phyloP scores from a whole-genome alignment of 2,888 invertebrate genomes.

The Calliphora vomitoria region DNA sequence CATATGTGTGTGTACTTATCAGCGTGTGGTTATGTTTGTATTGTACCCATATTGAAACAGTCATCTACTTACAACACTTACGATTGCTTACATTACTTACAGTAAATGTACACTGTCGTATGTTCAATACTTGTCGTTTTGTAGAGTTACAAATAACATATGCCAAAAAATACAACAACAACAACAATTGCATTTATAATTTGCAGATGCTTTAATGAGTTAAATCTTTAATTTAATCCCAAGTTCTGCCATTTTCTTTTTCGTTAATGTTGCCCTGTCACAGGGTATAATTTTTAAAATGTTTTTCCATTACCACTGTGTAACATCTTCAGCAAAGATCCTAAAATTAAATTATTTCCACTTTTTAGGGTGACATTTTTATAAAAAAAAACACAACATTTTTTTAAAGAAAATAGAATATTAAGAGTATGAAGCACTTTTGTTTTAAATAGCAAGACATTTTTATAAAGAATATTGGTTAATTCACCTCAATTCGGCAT shows the following conservation, averaged over 20 bases:
- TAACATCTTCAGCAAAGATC: no score
- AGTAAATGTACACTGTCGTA: conserved; percentile 9
- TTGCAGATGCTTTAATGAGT: background rate
- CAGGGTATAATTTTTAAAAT: no score
- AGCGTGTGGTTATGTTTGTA: background rate
- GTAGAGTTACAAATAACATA: conserved; percentile 22
- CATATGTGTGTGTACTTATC: background rate
- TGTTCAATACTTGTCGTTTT: conserved; percentile 15
- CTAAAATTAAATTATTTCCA: no score
- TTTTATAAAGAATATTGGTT: no score
- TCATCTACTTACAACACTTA: background rate
- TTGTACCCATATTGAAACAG: conserved; percentile 1
- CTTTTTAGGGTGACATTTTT: no score
- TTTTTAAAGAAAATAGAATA: no score
- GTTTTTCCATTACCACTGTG: no score
- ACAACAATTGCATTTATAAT: background rate
- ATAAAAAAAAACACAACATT: no score
- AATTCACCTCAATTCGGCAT: no score
- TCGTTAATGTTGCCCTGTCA: background rate
- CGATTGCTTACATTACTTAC: background rate
- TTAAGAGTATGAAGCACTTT: no score
- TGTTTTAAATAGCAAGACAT: no score
- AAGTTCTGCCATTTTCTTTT: no score
- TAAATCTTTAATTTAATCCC: background rate
- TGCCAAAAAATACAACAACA: conserved; percentile 8